These are phyloP conservation scores for Botia kubotai DNA, from an alignment of 2,797 vertebrate species.

Conservation along the genomic window DNA sequence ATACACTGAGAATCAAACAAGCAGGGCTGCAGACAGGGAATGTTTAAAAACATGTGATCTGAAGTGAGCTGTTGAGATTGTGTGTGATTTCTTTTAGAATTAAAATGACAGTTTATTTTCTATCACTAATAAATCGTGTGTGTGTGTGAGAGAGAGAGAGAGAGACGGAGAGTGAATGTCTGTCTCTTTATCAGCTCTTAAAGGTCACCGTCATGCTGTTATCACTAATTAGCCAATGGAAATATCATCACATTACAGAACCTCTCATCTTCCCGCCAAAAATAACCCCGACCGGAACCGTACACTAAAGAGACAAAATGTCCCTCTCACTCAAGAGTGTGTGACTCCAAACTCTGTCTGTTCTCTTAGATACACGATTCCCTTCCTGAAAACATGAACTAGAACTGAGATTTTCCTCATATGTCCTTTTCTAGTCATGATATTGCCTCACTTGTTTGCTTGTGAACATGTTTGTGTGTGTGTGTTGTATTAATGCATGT, in stretches of 20 bases:
- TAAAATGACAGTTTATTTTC: background rate
- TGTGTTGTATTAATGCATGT: too few species aligned
- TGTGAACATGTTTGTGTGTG: background rate
- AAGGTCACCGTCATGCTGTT: slow-evolving; percentile 27
- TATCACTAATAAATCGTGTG: background rate
- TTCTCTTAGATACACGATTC: background rate
- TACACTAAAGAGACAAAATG: slow-evolving; percentile 26
- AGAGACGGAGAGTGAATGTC: too few species aligned
- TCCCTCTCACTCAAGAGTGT: background rate
- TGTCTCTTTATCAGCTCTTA: slow-evolving; percentile 7
- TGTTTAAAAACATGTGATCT: slow-evolving; percentile 61
- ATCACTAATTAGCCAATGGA: slow-evolving; percentile 32
- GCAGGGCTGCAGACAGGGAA: slow-evolving; percentile 63
- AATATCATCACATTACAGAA: slow-evolving; percentile 15
- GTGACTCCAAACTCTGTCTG: background rate
- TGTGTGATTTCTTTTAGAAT: background rate
- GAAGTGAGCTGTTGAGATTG: slow-evolving; percentile 62
- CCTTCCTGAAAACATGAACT: background rate
- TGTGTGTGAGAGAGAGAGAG: too few species aligned
- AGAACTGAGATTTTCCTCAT: slow-evolving; percentile 7
- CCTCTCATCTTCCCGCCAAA: slow-evolving; percentile 1
- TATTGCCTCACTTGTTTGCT: background rate
- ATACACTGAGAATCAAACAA: slow-evolving; percentile 77
- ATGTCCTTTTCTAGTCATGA: slow-evolving; percentile 45
- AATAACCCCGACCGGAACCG: background rate